phyloP scores from a whole-genome alignment of 2,888 invertebrate genomes.

The Scaptomyza caliginosa region DNA sequence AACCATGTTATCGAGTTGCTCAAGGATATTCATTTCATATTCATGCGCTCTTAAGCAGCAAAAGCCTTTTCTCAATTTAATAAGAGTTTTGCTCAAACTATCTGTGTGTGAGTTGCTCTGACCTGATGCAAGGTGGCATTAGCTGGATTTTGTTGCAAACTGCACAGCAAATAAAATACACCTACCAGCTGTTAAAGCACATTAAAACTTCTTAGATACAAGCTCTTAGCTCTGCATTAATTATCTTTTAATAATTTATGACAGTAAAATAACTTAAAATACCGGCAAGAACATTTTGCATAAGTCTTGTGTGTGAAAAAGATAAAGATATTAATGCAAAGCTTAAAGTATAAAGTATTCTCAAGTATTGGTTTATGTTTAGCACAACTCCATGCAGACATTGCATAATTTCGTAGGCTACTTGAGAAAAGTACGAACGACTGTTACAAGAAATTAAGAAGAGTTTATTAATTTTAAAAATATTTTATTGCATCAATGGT shows the following conservation, averaged over 20 bases:
- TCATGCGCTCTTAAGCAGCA: slow-evolving; percentile 32
- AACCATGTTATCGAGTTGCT: slow-evolving; percentile 20
- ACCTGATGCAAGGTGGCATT: slow-evolving; percentile 1
- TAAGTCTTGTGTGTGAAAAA: slow-evolving; percentile 10
- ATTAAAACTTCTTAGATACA: not conserved
- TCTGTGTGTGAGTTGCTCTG: slow-evolving; percentile 2
- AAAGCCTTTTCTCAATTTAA: slow-evolving; percentile 38
- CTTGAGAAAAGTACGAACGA: not conserved
- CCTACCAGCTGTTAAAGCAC: not conserved
- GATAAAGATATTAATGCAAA: slow-evolving; percentile 10
- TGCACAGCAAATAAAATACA: not conserved
- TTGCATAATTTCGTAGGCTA: not conserved
- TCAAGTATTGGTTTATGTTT: not conserved
- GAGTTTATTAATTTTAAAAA: too few species aligned
- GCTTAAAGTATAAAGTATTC: not conserved
- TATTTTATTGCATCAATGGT: too few species aligned
- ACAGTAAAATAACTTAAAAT: slow-evolving; percentile 10
- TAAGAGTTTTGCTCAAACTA: slow-evolving; percentile 3
- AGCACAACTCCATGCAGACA: not conserved
- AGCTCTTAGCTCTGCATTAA: slow-evolving; percentile 12
- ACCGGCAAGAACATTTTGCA: slow-evolving; percentile 5
- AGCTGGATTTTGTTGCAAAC: slow-evolving; percentile 16
- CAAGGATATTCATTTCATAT: slow-evolving; percentile 42
- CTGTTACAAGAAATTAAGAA: too few species aligned
- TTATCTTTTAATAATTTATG: slow-evolving; percentile 31